A percentile compares a stretch with the other conserved stretches of the same genome.
phyloP scores from a whole-genome alignment of 64 coral and sea anemone species.

The Acropora tenuis region DNA sequence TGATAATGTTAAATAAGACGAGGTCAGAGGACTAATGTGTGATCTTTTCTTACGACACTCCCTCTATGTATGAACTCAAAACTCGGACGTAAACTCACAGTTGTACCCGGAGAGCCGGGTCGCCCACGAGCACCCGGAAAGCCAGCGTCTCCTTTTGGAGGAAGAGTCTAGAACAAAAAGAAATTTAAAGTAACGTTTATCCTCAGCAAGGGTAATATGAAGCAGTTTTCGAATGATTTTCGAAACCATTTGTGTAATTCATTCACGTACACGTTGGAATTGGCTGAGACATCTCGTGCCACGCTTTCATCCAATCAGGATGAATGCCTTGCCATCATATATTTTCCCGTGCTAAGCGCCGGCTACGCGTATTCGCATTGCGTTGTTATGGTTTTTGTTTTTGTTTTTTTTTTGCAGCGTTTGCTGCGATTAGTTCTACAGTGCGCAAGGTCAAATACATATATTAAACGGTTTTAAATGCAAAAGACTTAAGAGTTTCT shows the following conservation, averaged over 20 bases:
- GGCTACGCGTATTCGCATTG: background rate
- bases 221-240: too few relatives aligned
- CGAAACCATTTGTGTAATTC: too few relatives aligned
- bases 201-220: background rate
- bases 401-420: background rate
- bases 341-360: too few relatives aligned
- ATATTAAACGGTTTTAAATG: too few relatives aligned
- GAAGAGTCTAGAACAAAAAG: background rate
- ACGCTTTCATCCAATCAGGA: too few relatives aligned
- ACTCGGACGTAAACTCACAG: background rate
- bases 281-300: too few relatives aligned
- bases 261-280: too few relatives aligned
- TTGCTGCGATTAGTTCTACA: too few relatives aligned
- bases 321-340: too few relatives aligned
- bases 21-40: background rate
- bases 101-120: background rate
- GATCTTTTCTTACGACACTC: too few relatives aligned
- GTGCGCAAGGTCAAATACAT: too few relatives aligned
- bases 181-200: background rate
- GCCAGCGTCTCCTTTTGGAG: constrained; percentile 13
- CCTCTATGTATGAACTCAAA: background rate
- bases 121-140: background rate
- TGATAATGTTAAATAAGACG: too few relatives aligned
- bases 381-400: background rate
- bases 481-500: background rate